Evolutionary conservation across 2,113 vertebrate genomes (phyloP).

Genomic region (Natator depressus): DNA sequence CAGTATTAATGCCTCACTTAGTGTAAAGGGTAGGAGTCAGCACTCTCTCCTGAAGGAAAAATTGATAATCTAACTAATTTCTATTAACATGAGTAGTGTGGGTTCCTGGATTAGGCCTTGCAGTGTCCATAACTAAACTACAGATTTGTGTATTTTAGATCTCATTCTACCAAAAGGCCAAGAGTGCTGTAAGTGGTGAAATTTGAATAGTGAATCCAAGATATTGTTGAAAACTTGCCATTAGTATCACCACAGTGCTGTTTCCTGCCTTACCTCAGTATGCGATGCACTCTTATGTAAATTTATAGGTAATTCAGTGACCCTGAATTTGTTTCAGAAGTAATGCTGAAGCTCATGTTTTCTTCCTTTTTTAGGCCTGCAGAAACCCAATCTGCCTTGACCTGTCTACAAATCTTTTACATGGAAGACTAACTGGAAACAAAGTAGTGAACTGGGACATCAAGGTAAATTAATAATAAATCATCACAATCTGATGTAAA

Average conservation of each 20-base stretch:
- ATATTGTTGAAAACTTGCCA: not conserved
- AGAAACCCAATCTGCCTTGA: conserved; percentile 96
- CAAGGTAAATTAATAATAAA: conserved; percentile 82
- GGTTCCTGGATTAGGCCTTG: not conserved
- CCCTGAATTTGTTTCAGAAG: not conserved
- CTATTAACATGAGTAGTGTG: not conserved
- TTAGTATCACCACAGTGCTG: not conserved
- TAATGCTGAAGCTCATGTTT: not conserved
- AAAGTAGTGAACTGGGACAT: conserved; percentile 99
- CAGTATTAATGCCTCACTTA: no score
- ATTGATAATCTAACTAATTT: not conserved
- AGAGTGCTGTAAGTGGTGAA: not conserved
- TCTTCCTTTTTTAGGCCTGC: conserved; percentile 85
- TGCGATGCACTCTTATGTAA: not conserved
- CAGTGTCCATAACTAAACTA: not conserved
- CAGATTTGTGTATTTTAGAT: not conserved
- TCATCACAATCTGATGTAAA: not conserved
- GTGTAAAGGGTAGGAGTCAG: no score
- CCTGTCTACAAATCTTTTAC: conserved; percentile 90
- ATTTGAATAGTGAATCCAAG: not conserved
- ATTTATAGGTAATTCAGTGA: not conserved
- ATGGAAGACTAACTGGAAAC: conserved; percentile 96
- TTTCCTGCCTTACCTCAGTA: not conserved
- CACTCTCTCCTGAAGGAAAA: no score
- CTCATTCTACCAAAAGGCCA: not conserved